A percentile compares a stretch with the other conserved stretches of the same genome.
Conservation (phyloP, 2,797 vertebrate genomes). For the Chiroxiphia lanceolata region DNA sequence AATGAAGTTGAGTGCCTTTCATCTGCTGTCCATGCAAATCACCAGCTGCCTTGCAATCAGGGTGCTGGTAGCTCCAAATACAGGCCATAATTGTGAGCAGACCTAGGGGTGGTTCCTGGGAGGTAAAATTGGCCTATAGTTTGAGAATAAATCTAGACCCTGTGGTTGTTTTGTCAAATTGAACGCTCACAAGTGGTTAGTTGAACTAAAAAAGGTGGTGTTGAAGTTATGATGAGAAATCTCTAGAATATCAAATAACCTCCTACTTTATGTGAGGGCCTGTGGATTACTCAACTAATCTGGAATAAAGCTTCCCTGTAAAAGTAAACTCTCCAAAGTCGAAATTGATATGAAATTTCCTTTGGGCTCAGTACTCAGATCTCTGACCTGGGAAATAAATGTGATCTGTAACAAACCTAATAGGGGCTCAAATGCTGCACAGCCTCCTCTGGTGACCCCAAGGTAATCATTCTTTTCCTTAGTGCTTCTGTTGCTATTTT, state of each 20-base stretch:
- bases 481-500: constrained; percentile 17
- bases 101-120: neutral
- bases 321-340: constrained; percentile 36
- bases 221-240: neutral
- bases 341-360: constrained; percentile 43
- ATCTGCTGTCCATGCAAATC: neutral
- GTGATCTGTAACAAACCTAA: constrained; percentile 8
- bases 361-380: neutral
- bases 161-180: neutral
- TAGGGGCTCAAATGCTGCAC: neutral
- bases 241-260: neutral
- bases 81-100: neutral
- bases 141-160: neutral
- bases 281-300: neutral
- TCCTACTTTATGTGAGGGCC: neutral
- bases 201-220: neutral
- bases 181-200: neutral
- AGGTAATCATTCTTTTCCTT: neutral
- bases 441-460: neutral
- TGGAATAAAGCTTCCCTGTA: constrained; percentile 43
- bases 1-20: neutral
- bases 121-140: neutral
- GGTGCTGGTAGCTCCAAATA: neutral
- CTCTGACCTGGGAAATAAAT: constrained; percentile 29
- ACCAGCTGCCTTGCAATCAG: neutral